Percentiles rank a stretch among this genome's conserved stretches.
phyloP scores from a whole-genome alignment of 2,888 invertebrate species.

The Sarcophaga rosellei region DNA sequence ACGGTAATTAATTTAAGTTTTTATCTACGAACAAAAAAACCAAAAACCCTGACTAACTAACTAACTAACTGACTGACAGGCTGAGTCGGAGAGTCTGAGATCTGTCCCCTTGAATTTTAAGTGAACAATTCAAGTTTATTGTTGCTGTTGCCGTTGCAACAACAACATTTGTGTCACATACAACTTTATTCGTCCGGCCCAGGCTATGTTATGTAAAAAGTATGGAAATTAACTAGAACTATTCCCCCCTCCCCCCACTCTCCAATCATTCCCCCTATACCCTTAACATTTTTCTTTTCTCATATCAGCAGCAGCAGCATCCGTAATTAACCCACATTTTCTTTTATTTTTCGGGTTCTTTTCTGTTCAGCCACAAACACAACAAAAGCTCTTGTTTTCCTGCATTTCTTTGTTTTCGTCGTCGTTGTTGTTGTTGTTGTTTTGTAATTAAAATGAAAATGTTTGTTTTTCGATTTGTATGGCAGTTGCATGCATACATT shows the following conservation, averaged over 20 bases:
- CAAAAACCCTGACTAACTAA: too few species aligned
- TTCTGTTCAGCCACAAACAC: neutral
- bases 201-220: too few species aligned
- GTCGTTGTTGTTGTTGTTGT: neutral
- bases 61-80: too few species aligned
- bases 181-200: neutral
- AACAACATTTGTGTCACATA: constrained; percentile 17
- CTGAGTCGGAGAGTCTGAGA: too few species aligned
- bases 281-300: neutral
- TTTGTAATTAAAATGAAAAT: neutral
- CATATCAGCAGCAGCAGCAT: neutral
- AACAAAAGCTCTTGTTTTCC: neutral
- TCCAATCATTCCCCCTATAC: neutral
- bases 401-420: neutral
- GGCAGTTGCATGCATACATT: neutral
- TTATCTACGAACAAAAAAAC: constrained; percentile 22
- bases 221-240: neutral
- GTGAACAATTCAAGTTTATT: constrained; percentile 58
- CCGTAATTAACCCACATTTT: neutral
- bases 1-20: constrained; percentile 67
- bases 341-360: neutral
- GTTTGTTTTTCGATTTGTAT: neutral
- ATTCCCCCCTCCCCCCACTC: too few species aligned
- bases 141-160: constrained; percentile 5
- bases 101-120: constrained; percentile 52